Percentiles rank a stretch among this genome's conserved stretches.
These are phyloP conservation scores for Phocoena sinus DNA, from an alignment of 2,113 vertebrate genomes.

Conservation along the genomic window DNA sequence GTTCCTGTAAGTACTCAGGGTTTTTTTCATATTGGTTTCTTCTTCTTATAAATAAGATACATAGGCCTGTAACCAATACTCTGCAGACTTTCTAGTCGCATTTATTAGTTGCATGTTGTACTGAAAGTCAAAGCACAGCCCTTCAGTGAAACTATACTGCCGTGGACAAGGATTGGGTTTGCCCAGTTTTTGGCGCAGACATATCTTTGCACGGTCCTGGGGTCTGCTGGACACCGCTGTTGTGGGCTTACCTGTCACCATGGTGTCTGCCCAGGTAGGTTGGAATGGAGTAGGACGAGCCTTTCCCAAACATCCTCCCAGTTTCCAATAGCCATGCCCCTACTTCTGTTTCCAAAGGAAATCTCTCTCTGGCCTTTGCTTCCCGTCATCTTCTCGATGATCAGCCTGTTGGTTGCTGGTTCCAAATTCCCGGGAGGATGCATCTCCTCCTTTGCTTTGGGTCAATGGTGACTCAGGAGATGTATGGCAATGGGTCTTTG, in stretches of 20 bases:
- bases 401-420: background rate
- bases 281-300: background rate
- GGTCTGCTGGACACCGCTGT: background rate
- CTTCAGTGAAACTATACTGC: fast-evolving
- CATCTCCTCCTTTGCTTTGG: background rate
- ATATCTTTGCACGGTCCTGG: fast-evolving
- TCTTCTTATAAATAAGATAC: background rate
- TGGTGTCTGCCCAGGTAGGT: background rate
- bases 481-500: background rate
- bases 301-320: background rate
- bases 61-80: fast-evolving
- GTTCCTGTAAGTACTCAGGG: constrained; percentile 79
- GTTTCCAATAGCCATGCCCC: fast-evolving
- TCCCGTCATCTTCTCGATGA: fast-evolving
- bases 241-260: background rate
- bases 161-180: fast-evolving
- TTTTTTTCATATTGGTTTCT: background rate
- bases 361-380: background rate
- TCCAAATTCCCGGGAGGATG: background rate
- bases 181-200: fast-evolving
- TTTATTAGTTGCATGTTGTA: fast-evolving
- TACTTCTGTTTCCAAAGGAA: background rate
- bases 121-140: background rate
- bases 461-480: background rate
- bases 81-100: background rate